Evolutionary conservation across 1,140 invertebrate genomes (phyloP), one percentile per base, ranked within the genome.

Genomic region (Pemphigus obesinymphae): DNA sequence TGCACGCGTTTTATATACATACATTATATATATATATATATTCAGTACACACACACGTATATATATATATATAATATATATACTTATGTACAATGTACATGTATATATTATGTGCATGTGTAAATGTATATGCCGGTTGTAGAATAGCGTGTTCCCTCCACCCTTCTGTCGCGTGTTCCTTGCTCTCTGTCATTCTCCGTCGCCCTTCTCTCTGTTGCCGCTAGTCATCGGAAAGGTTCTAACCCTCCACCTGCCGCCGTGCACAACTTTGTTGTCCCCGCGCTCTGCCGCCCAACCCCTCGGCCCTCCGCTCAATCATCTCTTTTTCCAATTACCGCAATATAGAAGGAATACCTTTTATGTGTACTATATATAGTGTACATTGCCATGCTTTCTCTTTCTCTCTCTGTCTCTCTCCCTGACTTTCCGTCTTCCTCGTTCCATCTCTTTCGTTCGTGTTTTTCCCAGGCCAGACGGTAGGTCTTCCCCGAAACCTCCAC

Each of bases 291-390:
- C 13, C 34, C 13, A n/a, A 11, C 23, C 23, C n/a, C 26, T n/a
- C 23, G 23, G 2, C 20, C 53, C 20, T 53, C 66, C 37, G 11
- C 66, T 29, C 48, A 31, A 70, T 82, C 61, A 63, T 82, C 34
- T 82, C 50, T 50, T 83, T 73, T 61, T 37, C 78, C 50, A 66
- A 82, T 80, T 80, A 80, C 76, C 76, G 76, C 76, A 80, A 80
- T 80, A 43, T 80, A 63, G 76, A 29, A 63, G 53, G 55, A 80
- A 78, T 63, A 63, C 55, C 76, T 45, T 80, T 80, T 80, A 61
- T 78, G 75, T 61, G 53, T 61, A 61, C 61, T 55, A 23, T 58
- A 78, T 20, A 73, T 20, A 73, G 61, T 63, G 5, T 29, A 70
- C 37, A 43, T n/a, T n/a, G n/a, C 43, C 31, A 63, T 45, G 34